Percentiles rank a stretch among this genome's conserved stretches.
Evolutionary conservation across 1,140 invertebrate genomes (phyloP).

Genomic region (Lucilia cuprina): DNA sequence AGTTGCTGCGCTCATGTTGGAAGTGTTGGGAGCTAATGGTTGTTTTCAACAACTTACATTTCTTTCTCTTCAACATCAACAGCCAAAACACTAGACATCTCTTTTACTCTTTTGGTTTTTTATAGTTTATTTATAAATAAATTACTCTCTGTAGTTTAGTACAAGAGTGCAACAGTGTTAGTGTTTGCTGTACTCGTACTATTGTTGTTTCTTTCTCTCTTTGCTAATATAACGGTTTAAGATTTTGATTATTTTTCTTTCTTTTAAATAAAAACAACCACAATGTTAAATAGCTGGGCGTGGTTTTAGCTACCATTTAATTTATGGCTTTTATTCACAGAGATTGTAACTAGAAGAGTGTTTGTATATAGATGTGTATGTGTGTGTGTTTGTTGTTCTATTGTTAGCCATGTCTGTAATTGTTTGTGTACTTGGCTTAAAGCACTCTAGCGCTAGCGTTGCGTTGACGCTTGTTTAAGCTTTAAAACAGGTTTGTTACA

Average conservation of each 20-base stretch:
- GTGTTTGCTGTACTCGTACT: no score
- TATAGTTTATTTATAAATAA: background rate
- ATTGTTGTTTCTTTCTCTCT: background rate
- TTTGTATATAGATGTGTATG: no score
- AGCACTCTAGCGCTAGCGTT: background rate
- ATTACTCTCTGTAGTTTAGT: no score
- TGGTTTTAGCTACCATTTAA: background rate
- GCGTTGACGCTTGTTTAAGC: background rate
- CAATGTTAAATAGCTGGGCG: background rate
- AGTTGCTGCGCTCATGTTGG: slow-evolving; percentile 4
- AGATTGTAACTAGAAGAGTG: background rate
- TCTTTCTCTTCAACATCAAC: background rate
- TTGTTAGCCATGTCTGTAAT: background rate
- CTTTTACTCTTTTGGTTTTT: background rate
- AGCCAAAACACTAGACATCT: background rate
- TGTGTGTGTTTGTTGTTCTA: background rate
- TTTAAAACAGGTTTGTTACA: background rate
- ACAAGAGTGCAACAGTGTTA: no score
- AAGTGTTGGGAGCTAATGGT: background rate
- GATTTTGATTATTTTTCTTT: background rate
- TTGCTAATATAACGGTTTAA: no score
- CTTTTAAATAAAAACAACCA: background rate
- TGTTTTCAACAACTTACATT: background rate
- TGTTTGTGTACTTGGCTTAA: background rate
- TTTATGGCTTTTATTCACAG: background rate